A percentile compares a stretch with the other conserved stretches of the same genome.
These are phyloP conservation scores for Microchrysa polita DNA, from an alignment of 2,888 invertebrate species.

Conservation along the genomic window DNA sequence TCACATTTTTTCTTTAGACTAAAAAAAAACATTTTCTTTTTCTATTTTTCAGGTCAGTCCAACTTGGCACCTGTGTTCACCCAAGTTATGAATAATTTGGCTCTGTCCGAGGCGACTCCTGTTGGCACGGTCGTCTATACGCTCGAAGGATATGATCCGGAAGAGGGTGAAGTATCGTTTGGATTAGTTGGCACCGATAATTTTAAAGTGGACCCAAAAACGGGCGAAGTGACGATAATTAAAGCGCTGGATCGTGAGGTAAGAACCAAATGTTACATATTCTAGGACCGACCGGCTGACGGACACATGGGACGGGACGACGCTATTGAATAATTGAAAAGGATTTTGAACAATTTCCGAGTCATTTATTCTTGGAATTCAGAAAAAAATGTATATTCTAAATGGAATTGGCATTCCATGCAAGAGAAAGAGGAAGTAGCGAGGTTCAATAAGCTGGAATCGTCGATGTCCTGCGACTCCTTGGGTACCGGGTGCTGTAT, in stretches of 20 bases:
- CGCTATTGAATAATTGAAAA: not conserved
- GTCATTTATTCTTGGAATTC: too few species aligned
- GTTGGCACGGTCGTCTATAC: constrained; percentile 82
- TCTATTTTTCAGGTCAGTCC: constrained; percentile 57
- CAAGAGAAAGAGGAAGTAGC: not conserved
- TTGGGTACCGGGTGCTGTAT: too few species aligned
- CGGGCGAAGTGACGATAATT: constrained; percentile 82
- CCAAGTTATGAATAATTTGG: constrained; percentile 79
- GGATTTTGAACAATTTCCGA: not conserved
- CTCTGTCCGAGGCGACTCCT: constrained; percentile 80
- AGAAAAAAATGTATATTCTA: constrained; percentile 1
- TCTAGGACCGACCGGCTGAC: too few species aligned
- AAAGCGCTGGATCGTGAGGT: constrained; percentile 87
- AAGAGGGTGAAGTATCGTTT: constrained; percentile 75
- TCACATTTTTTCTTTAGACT: too few species aligned
- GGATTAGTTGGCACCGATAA: constrained; percentile 84
- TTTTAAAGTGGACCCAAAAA: constrained; percentile 78
- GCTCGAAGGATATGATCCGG: constrained; percentile 83
- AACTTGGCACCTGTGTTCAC: constrained; percentile 79
- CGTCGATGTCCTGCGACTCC: not conserved
- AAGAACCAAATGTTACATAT: constrained; percentile 51
- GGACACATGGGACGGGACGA: too few species aligned
- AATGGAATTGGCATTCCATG: constrained; percentile 2
- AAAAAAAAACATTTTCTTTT: not conserved
- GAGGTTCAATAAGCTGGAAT: not conserved